Evolutionary conservation across 2,888 invertebrate species (phyloP).

Genomic region (Cryptocephalus primarius): DNA sequence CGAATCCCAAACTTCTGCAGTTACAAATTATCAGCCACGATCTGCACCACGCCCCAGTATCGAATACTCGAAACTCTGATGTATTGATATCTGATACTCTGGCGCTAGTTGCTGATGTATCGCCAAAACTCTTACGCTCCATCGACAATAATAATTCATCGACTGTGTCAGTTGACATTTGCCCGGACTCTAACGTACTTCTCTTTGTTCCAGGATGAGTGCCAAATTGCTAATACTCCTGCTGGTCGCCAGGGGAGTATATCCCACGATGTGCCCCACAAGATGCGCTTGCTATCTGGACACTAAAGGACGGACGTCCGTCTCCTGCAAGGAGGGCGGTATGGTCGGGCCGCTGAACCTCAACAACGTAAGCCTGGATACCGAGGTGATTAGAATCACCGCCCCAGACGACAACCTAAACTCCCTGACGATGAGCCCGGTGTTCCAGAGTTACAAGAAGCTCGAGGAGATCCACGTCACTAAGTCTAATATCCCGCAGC

Average conservation of each 20-base stretch:
- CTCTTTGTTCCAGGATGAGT: conserved; percentile 22
- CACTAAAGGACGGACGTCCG: conserved; percentile 43
- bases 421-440: conserved; percentile 59
- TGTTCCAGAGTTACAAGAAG: conserved; percentile 43
- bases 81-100: too few species aligned
- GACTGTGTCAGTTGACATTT: too few species aligned
- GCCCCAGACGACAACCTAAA: conserved; percentile 53
- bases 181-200: conserved; percentile 1
- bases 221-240: conserved; percentile 13
- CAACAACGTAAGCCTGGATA: conserved; percentile 43
- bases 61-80: too few species aligned
- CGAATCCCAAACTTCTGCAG: too few species aligned
- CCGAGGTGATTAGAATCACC: conserved; percentile 53
- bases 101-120: too few species aligned
- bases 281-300: conserved; percentile 53
- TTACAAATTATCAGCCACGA: too few species aligned
- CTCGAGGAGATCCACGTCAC: conserved; percentile 65
- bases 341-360: conserved; percentile 52
- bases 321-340: conserved; percentile 51
- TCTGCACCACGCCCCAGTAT: too few species aligned
- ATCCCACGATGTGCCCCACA: conserved; percentile 43
- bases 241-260: conserved; percentile 5
- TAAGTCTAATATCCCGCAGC: conserved; percentile 67
- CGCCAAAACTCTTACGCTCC: too few species aligned
- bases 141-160: too few species aligned